Conservation (phyloP, 2,113 vertebrate genomes). For the Nothocercus nigrocapillus region DNA sequence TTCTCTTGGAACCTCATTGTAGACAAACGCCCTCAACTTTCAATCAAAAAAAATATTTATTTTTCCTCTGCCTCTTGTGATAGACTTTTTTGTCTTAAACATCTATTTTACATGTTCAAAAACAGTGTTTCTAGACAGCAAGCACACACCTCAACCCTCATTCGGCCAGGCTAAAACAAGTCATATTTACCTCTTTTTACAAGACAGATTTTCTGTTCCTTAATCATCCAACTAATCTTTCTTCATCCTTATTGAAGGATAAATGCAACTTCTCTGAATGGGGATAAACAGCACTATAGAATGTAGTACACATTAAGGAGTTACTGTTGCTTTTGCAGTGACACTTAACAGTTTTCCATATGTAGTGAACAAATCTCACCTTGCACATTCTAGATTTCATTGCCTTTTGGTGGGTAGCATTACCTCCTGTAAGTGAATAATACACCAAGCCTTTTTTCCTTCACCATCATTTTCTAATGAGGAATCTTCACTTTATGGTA, state of each 20-base stretch:
- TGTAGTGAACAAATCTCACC: not conserved
- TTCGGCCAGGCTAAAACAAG: not conserved
- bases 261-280: not conserved
- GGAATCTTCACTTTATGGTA: not conserved
- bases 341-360: not conserved
- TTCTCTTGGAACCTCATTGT: not conserved
- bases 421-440: not conserved
- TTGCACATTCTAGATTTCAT: accelerated
- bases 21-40: not conserved
- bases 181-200: not conserved
- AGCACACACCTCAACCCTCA: not conserved
- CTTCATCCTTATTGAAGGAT: not conserved
- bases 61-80: not conserved
- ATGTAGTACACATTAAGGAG: not conserved
- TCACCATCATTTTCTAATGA: not conserved
- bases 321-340: not conserved
- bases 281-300: not conserved
- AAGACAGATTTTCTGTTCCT: not conserved
- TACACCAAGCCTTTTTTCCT: not conserved
- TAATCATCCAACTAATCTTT: not conserved
- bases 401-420: not conserved
- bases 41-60: not conserved
- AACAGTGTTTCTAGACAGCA: not conserved
- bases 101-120: not conserved
- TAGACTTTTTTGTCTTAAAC: not conserved